phyloP scores from a whole-genome alignment of 2,888 invertebrate genomes.

The Caenorhabditis sp. region DNA sequence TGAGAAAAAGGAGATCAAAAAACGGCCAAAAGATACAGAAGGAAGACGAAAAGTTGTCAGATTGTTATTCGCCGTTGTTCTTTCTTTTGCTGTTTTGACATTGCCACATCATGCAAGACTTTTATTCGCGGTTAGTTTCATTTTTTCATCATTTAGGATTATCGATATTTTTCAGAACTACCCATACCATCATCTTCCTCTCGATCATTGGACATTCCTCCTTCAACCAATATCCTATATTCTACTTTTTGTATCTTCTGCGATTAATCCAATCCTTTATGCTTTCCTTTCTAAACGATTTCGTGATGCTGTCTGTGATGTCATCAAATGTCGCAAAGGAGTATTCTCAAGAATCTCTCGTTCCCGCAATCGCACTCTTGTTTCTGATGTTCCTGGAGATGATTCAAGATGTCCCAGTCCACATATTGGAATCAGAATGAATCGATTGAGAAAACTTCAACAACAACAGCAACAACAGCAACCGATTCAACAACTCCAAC shows the following conservation, averaged over 20 bases:
- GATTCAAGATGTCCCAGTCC: constrained; percentile 48
- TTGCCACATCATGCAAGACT: constrained; percentile 84
- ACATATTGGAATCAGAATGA: constrained; percentile 37
- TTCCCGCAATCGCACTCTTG: constrained; percentile 54
- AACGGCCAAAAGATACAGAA: constrained; percentile 35
- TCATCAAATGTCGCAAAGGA: constrained; percentile 49
- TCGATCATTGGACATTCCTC: constrained; percentile 47
- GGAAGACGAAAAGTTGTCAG: constrained; percentile 76
- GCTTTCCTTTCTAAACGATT: constrained; percentile 67
- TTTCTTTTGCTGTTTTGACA: constrained; percentile 88
- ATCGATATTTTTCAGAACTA: constrained; percentile 50
- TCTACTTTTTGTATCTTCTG: constrained; percentile 60
- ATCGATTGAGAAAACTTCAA: constrained; percentile 11
- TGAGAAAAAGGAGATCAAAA: constrained; percentile 20
- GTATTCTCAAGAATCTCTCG: constrained; percentile 30
- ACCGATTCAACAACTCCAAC: too few species aligned
- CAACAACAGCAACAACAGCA: neutral
- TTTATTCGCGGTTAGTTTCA: constrained; percentile 47
- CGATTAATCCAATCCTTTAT: constrained; percentile 67
- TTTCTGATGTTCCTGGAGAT: constrained; percentile 51
- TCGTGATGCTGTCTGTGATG: constrained; percentile 62
- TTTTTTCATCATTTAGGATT: neutral
- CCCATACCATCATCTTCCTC: constrained; percentile 21
- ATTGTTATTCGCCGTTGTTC: constrained; percentile 86
- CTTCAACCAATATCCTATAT: constrained; percentile 65